Base-by-base conservation (phyloP, 2,888 invertebrate species). In the Eristalis tenax region DNA sequence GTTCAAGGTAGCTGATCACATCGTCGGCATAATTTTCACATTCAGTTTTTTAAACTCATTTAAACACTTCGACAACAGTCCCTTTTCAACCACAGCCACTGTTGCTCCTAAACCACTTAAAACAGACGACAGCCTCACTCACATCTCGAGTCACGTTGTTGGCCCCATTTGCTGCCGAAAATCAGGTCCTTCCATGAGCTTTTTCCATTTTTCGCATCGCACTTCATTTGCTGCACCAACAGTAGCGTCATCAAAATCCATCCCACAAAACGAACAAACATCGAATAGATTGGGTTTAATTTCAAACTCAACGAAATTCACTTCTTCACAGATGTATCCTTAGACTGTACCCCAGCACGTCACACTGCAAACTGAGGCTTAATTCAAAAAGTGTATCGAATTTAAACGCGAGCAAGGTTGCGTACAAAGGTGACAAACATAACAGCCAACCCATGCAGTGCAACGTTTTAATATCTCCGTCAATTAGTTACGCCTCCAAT, bases 131-230 rank as follows among this genome's bases (percentile, higher is more conserved):
- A 18, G 0, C 2, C 18, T 18, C 50, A 85, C 82, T 56, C 88
- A 89, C 89, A 89, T 73, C 88, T 89, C 32, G 89, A 56, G 63
- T 89, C 89, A 8, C 89, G 83, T 74, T 88, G 88, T 6, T 81
- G 59, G 32, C 81, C 83, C 92, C 92, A 92, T 75, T 91, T 91
- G 61, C 84, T 89, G 56, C 92, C 91, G 63, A 93, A 93, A 68
- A 93, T 84, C 22, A 92, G 75, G 81, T 93, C 93, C 56, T 91
- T 91, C 93, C 93, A 93, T 11, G 90, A 90, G 28, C 82, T 89
- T 57, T 80, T 83, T 13, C 26, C 69, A 40, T 73, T 80, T 65
- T 79, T 76, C 61, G 50, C 73, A 38, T 83, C 83, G 22, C 87
- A 68, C 2, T 38, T 35, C 23, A 73, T 71, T 43, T 76, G 40